Conservation (phyloP, 1,140 invertebrate species). For the Oscheius sp. region DNA sequence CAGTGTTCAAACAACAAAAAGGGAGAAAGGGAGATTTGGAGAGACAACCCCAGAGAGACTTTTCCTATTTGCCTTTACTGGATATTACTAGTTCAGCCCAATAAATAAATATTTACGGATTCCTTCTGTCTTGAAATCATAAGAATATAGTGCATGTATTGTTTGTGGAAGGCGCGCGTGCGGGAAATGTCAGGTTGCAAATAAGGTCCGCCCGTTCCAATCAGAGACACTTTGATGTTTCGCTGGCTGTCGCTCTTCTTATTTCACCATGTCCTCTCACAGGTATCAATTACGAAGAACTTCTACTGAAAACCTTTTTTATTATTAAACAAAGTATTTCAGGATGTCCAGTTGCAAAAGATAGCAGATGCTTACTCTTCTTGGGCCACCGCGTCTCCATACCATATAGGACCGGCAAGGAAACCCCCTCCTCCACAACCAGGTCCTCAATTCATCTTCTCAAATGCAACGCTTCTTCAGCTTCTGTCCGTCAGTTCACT, state of each 20-base stretch:
- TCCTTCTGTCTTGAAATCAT: not conserved
- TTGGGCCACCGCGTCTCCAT: not conserved
- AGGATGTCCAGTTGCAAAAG: not conserved
- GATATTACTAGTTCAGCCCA: too few relatives aligned
- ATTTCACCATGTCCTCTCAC: not conserved
- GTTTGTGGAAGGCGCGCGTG: not conserved
- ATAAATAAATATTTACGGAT: not conserved
- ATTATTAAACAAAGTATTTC: not conserved
- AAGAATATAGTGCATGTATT: too few relatives aligned
- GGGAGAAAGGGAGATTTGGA: too few relatives aligned
- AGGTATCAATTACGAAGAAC: too few relatives aligned
- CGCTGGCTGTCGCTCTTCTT: not conserved
- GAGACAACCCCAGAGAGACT: too few relatives aligned
- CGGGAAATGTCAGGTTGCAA: constrained; percentile 8
- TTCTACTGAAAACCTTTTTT: not conserved
- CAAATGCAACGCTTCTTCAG: not conserved
- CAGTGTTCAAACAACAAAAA: too few relatives aligned
- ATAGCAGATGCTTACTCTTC: not conserved
- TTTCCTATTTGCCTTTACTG: too few relatives aligned
- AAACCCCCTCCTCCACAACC: too few relatives aligned
- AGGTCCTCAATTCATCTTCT: too few relatives aligned
- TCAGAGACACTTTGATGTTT: not conserved
- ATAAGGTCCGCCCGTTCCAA: not conserved
- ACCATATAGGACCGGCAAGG: too few relatives aligned
- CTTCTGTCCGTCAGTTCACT: not conserved